Evolutionary conservation across 2,113 vertebrate species (phyloP).

Genomic region (Prolemur simus): DNA sequence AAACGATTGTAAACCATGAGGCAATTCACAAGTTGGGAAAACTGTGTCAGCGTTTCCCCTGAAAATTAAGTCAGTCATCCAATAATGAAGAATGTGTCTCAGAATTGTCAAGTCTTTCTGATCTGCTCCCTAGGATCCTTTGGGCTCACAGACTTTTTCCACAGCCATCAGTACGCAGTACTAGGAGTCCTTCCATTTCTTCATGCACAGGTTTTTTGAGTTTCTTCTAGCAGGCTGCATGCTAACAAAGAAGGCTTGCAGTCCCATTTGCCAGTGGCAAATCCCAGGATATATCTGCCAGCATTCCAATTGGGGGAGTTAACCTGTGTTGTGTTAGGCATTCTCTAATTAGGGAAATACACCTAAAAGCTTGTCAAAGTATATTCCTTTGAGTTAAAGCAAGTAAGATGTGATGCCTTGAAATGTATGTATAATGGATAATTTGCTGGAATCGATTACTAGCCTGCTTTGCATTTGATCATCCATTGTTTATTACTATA

Average conservation of each 20-base stretch:
- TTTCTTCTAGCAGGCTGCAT: conserved; percentile 63
- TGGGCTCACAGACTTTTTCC: background rate
- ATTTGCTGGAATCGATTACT: conserved; percentile 14
- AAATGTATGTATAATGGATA: background rate
- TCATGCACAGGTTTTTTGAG: conserved; percentile 54
- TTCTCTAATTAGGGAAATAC: background rate
- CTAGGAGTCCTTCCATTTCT: conserved; percentile 34
- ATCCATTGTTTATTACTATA: conserved; percentile 3
- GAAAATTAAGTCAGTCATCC: conserved; percentile 6
- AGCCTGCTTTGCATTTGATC: conserved; percentile 16
- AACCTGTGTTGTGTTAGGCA: background rate
- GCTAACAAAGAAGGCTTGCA: conserved; percentile 71
- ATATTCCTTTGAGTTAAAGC: conserved; percentile 54
- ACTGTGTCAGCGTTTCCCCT: background rate
- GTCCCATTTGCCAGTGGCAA: conserved; percentile 50
- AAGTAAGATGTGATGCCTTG: conserved; percentile 31
- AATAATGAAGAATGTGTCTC: conserved; percentile 25
- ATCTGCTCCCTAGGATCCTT: background rate
- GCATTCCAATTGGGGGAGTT: conserved; percentile 4
- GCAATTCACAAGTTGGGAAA: background rate
- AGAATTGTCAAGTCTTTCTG: background rate
- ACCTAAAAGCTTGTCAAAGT: conserved; percentile 53
- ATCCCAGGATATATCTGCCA: conserved; percentile 35
- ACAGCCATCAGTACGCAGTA: conserved; percentile 67
- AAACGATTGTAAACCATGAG: background rate